Base-by-base conservation (phyloP, 2,888 invertebrate genomes). In the Lithophane semibrunnea region DNA sequence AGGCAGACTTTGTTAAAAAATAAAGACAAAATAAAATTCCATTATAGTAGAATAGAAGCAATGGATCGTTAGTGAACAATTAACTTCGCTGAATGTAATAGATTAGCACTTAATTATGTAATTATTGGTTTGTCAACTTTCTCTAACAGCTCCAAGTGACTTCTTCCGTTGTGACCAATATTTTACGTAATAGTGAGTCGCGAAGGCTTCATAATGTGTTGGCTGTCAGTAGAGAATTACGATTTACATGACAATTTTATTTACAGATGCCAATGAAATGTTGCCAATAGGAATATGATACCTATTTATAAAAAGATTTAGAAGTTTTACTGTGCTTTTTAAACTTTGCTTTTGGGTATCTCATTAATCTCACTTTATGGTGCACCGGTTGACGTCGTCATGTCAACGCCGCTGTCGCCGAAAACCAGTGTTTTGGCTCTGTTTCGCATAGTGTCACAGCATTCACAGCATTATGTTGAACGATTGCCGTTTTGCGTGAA, bases 41-140 rank as follows among this genome's bases (percentile, higher is more conserved):
- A 58, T 49, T 16, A 18, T 24, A 58, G 37, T 47, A 54, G 58
- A 29, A 61, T 21, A 29, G 29, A 61, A 61, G 52, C 18, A 18
- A 44, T 67, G 18, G 18, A 3, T 75, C 12, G 68, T 24, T 54
- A 52, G 37, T 56, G 47, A 56, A 47, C 52, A 73, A 71, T 83
- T 79, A 72, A 73, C 37, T 67, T 68, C 58, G 44, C 56, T 67
- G 24, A 65, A 69, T 60, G 72, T 63, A 74, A 82, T 68, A 73
- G 75, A 69, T 68, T 71, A 63, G 44, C 72, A 75, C 47, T 71
- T 71, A 77, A 75, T 78, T 77, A 67, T 81, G 75, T 69, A 87
- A 84, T 73, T 64, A 83, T 81, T 75, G 72, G 69, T 83, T 77
- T 64, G 74, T 18, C 72, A 76, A 80, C 87, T 86, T 86, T 86